phyloP scores from a whole-genome alignment of 1,140 invertebrate genomes.

The Papilio xuthus region DNA sequence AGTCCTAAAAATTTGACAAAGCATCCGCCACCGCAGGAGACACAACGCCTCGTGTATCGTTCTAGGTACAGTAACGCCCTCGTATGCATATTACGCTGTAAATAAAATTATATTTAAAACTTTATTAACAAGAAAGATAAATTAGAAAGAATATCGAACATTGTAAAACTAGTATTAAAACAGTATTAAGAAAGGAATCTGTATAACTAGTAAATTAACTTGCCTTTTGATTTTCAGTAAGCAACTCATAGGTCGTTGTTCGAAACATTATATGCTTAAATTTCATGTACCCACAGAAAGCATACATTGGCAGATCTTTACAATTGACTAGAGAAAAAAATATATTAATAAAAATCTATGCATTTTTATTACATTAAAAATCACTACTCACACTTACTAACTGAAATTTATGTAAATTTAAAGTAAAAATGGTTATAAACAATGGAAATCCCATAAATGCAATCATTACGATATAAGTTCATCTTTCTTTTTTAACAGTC shows the following conservation, averaged over 20 bases:
- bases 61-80: constrained; percentile 82
- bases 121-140: too few relatives aligned
- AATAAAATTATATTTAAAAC: constrained; percentile 24
- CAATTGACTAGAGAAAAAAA: constrained; percentile 61
- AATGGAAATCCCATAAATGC: too few relatives aligned
- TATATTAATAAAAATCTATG: not conserved
- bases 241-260: constrained; percentile 82
- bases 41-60: constrained; percentile 81
- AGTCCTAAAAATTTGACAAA: constrained; percentile 80
- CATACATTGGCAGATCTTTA: constrained; percentile 82
- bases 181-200: not conserved
- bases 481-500: too few relatives aligned
- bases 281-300: constrained; percentile 83
- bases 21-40: constrained; percentile 79
- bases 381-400: too few relatives aligned
- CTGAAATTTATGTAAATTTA: too few relatives aligned
- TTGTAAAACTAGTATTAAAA: not conserved
- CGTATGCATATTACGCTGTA: constrained; percentile 81
- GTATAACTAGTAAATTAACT: not conserved
- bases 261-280: constrained; percentile 82
- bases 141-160: not conserved
- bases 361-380: too few relatives aligned
- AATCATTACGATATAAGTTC: too few relatives aligned
- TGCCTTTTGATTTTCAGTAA: constrained; percentile 84
- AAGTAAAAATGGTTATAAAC: too few relatives aligned